Evolutionary conservation across 2,113 vertebrate genomes (phyloP).

Genomic region (Rhea pennata): DNA sequence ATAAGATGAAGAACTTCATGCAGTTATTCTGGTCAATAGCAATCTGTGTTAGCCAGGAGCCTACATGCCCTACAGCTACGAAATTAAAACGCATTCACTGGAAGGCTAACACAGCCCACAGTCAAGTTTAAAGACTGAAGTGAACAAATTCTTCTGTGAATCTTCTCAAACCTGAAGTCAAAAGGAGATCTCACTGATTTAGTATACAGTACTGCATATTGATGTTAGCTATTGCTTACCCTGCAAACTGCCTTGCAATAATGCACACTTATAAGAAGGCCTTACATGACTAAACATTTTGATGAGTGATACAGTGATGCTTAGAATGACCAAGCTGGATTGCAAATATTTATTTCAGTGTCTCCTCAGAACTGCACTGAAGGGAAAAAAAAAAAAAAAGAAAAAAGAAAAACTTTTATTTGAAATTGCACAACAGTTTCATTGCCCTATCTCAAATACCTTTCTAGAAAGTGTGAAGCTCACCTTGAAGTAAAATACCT

Average conservation of each 20-base stretch:
- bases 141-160: background rate
- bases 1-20: rapidly evolving
- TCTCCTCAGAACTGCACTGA: background rate
- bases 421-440: background rate
- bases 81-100: background rate
- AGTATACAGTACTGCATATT: background rate
- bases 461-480: background rate
- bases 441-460: background rate
- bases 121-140: background rate
- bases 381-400: too few relatives aligned
- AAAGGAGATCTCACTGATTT: background rate
- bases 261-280: background rate
- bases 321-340: background rate
- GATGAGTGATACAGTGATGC: background rate
- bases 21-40: background rate
- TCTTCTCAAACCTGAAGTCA: background rate
- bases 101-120: background rate
- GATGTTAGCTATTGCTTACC: background rate
- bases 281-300: background rate
- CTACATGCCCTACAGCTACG: background rate
- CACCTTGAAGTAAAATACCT: background rate
- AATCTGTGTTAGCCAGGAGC: background rate
- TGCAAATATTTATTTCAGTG: conserved; percentile 16
- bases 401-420: background rate
- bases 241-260: background rate